phyloP scores from a whole-genome alignment of 2,113 vertebrate genomes.

The Hylia prasina region DNA sequence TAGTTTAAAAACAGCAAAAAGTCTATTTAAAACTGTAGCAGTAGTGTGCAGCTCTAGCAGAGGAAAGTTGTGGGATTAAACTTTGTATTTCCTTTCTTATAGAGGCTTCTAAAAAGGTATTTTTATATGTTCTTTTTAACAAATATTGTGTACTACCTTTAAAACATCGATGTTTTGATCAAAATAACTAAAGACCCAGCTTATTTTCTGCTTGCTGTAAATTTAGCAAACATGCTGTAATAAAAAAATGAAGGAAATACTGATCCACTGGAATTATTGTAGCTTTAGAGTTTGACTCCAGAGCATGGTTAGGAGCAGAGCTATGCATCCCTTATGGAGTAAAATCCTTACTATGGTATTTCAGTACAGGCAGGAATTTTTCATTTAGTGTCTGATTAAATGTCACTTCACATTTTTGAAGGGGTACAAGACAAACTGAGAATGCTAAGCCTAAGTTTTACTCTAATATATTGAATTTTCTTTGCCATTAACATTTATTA shows the following conservation, averaged over 20 bases:
- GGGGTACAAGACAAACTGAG: background rate
- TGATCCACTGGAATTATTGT: conserved; percentile 78
- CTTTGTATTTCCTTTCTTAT: conserved; percentile 86
- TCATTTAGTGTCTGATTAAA: background rate
- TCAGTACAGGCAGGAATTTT: conserved; percentile 1
- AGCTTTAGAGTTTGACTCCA: conserved; percentile 72
- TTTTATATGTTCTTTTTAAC: conserved; percentile 85
- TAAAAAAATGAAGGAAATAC: conserved; percentile 82
- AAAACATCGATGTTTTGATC: conserved; percentile 79
- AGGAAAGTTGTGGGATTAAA: conserved; percentile 83
- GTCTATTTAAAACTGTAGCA: conserved; percentile 80
- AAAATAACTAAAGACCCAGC: conserved; percentile 73
- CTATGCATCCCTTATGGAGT: conserved; percentile 44
- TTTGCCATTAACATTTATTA: background rate
- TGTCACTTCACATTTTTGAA: background rate
- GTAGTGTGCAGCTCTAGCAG: conserved; percentile 78
- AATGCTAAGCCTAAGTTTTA: background rate
- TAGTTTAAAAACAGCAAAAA: conserved; percentile 76
- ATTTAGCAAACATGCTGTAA: conserved; percentile 81
- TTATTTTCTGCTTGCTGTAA: conserved; percentile 85
- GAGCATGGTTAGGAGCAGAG: conserved; percentile 48
- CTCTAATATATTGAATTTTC: background rate
- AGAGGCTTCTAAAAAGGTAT: conserved; percentile 83
- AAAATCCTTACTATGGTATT: conserved; percentile 20
- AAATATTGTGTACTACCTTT: conserved; percentile 81